Percentiles rank a stretch among this genome's conserved stretches.
Evolutionary conservation across 92 coral and sea anemone species (phyloP).

Genomic region (Porites cylindrica): DNA sequence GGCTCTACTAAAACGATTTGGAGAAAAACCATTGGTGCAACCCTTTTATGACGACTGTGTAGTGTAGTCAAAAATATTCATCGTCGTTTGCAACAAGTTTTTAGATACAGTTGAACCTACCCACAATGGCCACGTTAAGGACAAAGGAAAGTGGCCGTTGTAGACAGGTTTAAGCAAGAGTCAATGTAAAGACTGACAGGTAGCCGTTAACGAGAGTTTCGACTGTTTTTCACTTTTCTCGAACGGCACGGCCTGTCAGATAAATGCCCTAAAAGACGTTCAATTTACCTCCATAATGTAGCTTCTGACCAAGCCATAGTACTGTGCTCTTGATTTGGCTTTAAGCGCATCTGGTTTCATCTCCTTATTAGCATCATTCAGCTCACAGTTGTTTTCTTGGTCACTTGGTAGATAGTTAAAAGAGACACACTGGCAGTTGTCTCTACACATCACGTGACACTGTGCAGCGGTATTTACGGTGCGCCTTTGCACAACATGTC

Average conservation of each 20-base stretch:
- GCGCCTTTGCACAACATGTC: not conserved
- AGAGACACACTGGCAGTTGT: constrained; percentile 4
- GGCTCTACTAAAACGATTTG: too few species aligned
- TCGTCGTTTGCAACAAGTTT: too few species aligned
- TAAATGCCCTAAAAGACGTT: not conserved
- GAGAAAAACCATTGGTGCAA: too few species aligned
- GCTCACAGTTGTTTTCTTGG: constrained; percentile 9
- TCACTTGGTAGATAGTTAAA: not conserved
- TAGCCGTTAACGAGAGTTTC: too few species aligned
- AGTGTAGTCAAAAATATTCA: too few species aligned
- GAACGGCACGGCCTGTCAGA: not conserved
- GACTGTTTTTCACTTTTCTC: not conserved
- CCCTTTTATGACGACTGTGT: too few species aligned
- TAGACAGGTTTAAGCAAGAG: too few species aligned
- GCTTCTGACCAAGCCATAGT: constrained; percentile 3
- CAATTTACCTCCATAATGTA: constrained; percentile 1
- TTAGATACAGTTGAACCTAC: too few species aligned
- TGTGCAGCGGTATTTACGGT: not conserved
- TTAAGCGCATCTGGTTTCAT: constrained; percentile 2
- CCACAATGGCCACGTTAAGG: too few species aligned
- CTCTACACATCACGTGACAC: constrained; percentile 11
- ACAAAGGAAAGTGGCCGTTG: too few species aligned
- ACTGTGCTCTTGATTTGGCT: not conserved
- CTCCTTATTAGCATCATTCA: not conserved
- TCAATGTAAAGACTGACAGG: too few species aligned